Conservation (phyloP, 2,113 vertebrate species). For the cat (Felis catus) region DNA sequence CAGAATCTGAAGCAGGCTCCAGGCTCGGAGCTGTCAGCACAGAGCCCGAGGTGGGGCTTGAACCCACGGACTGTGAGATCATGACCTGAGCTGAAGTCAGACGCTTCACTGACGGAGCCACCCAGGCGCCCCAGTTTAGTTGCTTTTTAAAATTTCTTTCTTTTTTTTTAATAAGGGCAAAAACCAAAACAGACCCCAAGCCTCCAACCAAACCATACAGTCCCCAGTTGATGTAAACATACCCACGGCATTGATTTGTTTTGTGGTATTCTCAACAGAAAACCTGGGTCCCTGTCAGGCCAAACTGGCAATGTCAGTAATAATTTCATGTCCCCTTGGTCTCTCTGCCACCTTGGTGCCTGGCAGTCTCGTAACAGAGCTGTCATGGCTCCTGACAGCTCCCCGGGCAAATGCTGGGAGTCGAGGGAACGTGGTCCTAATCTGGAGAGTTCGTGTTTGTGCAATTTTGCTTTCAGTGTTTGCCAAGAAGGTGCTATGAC, state of each 20-base stretch:
- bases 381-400: neutral
- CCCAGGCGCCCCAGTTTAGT: neutral
- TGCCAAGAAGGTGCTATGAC: neutral
- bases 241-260: slow-evolving; percentile 5
- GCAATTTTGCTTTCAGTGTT: neutral
- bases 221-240: neutral
- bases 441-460: neutral
- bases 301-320: neutral
- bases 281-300: neutral
- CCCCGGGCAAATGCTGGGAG: neutral
- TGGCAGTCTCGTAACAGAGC: neutral
- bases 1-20: too few relatives aligned
- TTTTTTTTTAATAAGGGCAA: neutral
- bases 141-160: neutral
- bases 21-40: too few relatives aligned
- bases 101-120: too few relatives aligned
- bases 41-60: too few relatives aligned
- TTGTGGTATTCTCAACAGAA: neutral
- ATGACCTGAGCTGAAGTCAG: too few relatives aligned
- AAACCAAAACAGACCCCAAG: neutral
- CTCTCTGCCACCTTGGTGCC: neutral
- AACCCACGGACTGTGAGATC: too few relatives aligned
- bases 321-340: neutral
- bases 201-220: neutral
- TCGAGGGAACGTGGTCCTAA: accelerated